Evolutionary conservation across 2,113 vertebrate genomes (phyloP).

Genomic region (Carassius auratus): DNA sequence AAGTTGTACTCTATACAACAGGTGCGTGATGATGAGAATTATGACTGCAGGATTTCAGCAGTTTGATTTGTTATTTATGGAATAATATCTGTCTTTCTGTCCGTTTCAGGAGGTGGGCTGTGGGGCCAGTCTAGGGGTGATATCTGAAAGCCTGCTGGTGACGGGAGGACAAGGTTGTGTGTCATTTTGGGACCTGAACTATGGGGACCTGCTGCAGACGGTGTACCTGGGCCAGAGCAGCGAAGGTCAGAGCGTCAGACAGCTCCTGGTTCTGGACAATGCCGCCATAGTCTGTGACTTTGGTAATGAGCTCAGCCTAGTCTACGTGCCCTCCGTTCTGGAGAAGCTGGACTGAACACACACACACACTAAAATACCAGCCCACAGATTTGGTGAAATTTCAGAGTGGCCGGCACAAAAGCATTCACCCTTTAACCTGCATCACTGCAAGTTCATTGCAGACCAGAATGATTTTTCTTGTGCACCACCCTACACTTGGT

Average conservation of each 20-base stretch:
- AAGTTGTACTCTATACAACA: constrained; percentile 97
- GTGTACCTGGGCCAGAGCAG: constrained; percentile 94
- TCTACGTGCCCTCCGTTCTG: constrained; percentile 94
- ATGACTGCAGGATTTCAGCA: background rate
- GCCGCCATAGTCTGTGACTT: constrained; percentile 97
- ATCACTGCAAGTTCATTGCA: background rate
- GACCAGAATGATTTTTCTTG: background rate
- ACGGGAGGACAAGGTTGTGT: constrained; percentile 96
- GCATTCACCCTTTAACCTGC: constrained; percentile 19
- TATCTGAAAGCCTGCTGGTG: constrained; percentile 94
- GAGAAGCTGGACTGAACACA: constrained; percentile 91
- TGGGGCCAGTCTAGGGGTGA: constrained; percentile 91
- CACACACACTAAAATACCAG: background rate
- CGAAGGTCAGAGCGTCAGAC: constrained; percentile 89
- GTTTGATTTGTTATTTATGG: no score
- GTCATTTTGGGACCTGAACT: constrained; percentile 98
- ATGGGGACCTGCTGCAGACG: constrained; percentile 93
- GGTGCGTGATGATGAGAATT: constrained; percentile 61
- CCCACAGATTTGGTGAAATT: background rate
- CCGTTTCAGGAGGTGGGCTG: constrained; percentile 88
- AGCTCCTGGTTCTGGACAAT: constrained; percentile 94
- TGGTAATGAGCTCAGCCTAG: constrained; percentile 94
- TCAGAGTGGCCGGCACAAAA: background rate
- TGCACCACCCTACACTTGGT: background rate
- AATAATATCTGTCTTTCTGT: background rate